These are phyloP conservation scores for Tachuris rubrigastra DNA, from an alignment of 2,113 vertebrate genomes.

Conservation along the genomic window DNA sequence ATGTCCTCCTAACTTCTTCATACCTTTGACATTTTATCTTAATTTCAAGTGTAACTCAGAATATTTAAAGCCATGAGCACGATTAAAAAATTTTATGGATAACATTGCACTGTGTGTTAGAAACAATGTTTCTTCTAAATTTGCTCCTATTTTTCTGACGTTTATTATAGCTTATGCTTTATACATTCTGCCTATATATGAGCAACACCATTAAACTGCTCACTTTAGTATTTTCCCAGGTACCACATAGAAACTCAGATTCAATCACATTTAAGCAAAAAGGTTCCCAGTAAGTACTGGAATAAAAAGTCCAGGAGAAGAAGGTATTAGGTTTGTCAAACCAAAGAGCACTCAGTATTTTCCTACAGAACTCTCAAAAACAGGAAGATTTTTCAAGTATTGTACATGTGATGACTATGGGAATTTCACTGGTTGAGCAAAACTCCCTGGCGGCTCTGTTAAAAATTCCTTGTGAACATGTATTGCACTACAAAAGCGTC, in stretches of 20 bases:
- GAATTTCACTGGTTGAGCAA: not conserved
- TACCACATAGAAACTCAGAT: not conserved
- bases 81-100: not conserved
- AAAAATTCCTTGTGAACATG: not conserved
- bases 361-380: not conserved
- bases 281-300: not conserved
- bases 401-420: not conserved
- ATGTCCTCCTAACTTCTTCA: not conserved
- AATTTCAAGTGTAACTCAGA: not conserved
- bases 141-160: not conserved
- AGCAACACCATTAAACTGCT: not conserved
- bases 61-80: not conserved
- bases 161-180: not conserved
- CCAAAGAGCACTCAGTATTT: not conserved
- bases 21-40: not conserved
- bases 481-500: not conserved
- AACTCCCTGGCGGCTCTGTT: not conserved
- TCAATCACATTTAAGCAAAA: not conserved
- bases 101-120: not conserved
- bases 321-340: not conserved
- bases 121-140: constrained; percentile 28
- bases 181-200: not conserved
- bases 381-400: not conserved
- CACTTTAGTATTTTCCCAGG: not conserved
- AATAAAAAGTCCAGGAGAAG: not conserved